phyloP scores from a whole-genome alignment of 30 jellyfish, hydroid and myxozoan species.

The Haliclystus octoradiatus region DNA sequence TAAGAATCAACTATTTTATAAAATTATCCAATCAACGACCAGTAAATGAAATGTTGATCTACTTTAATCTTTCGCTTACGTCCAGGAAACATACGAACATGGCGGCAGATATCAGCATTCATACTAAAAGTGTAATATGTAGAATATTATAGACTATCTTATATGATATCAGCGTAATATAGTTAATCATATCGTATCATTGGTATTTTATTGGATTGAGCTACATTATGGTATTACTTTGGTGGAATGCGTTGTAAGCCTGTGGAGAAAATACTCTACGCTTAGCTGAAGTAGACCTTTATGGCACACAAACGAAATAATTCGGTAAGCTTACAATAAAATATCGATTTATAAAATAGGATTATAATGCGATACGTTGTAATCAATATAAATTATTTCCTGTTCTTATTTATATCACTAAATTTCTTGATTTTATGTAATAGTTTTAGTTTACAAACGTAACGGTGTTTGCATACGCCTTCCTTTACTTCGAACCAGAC shows the following conservation, averaged over 20 bases:
- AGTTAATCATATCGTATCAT: no score
- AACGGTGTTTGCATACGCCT: no score
- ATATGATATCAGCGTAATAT: background rate
- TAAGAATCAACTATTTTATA: no score
- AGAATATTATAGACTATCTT: background rate
- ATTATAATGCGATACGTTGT: no score
- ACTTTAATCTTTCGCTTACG: background rate
- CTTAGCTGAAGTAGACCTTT: background rate
- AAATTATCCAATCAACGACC: background rate
- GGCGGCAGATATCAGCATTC: background rate
- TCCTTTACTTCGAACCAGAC: no score
- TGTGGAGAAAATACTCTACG: background rate
- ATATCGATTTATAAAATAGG: no score
- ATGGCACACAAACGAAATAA: background rate
- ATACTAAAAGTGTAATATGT: background rate
- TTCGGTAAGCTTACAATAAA: background rate
- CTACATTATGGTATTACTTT: no score
- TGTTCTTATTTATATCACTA: background rate
- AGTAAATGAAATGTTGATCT: background rate
- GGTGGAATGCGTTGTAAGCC: background rate
- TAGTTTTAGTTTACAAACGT: no score
- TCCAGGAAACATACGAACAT: background rate
- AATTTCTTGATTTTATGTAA: no score
- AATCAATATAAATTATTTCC: background rate
- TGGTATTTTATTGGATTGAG: no score